Conservation (phyloP, 2,888 invertebrate genomes). For the Epinotia ramella region DNA sequence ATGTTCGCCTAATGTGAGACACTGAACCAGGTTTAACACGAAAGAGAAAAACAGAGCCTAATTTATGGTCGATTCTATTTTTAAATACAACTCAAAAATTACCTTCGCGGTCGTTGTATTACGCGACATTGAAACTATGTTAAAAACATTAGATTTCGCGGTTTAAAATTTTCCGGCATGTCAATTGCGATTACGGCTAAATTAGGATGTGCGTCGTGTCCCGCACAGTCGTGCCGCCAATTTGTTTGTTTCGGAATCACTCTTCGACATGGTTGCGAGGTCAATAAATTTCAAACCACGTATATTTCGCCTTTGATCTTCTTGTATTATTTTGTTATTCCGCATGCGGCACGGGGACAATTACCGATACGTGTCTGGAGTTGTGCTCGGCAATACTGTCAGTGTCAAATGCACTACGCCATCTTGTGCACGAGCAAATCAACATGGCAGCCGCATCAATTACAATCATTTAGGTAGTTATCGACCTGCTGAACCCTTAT, state of each 20-base stretch:
- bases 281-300: conserved; percentile 82
- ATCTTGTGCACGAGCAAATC: conserved; percentile 52
- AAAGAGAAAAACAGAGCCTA: conserved; percentile 31
- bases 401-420: conserved; percentile 40
- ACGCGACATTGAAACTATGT: conserved; percentile 46
- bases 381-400: conserved; percentile 68
- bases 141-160: conserved; percentile 52
- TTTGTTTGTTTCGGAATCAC: conserved; percentile 69
- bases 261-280: conserved; percentile 65
- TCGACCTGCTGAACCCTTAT: conserved; percentile 32
- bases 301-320: conserved; percentile 83
- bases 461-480: conserved; percentile 52
- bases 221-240: conserved; percentile 56
- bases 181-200: conserved; percentile 61
- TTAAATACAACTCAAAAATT: conserved; percentile 27
- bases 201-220: conserved; percentile 69
- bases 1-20: conserved; percentile 55
- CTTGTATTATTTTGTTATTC: conserved; percentile 78
- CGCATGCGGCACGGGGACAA: conserved; percentile 71
- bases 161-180: conserved; percentile 59
- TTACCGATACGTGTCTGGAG: conserved; percentile 79
- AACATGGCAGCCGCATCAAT: conserved; percentile 58
- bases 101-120: conserved; percentile 30
- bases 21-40: conserved; percentile 33
- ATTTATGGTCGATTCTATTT: conserved; percentile 42